These are phyloP conservation scores for Trissolcus brochymenae DNA, from an alignment of 2,888 invertebrate species.

Conservation along the genomic window DNA sequence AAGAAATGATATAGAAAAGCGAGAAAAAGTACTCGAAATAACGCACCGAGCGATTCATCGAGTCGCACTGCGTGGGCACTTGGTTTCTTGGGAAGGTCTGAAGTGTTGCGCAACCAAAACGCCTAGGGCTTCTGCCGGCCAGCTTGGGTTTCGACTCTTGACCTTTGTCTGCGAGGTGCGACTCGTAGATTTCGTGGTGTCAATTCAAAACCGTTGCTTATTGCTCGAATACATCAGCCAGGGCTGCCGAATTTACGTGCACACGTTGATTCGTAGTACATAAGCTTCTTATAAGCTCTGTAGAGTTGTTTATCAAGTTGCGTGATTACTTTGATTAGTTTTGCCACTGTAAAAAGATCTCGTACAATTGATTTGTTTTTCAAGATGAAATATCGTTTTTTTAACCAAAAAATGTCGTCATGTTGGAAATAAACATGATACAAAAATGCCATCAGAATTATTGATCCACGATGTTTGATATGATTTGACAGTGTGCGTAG, in stretches of 20 bases:
- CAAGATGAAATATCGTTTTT: no score
- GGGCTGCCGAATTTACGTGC: conserved; percentile 41
- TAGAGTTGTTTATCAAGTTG: not conserved
- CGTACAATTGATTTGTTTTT: no score
- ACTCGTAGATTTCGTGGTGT: conserved; percentile 17
- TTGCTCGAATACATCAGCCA: conserved; percentile 32
- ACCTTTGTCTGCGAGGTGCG: conserved; percentile 18
- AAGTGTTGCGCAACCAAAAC: conserved; percentile 3
- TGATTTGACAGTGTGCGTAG: conserved; percentile 39
- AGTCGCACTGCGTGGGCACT: conserved; percentile 12
- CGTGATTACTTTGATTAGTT: no score
- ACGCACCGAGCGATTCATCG: conserved; percentile 3
- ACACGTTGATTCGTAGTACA: conserved; percentile 13
- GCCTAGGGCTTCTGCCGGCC: not conserved
- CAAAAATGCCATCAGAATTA: not conserved
- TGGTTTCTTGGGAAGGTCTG: not conserved
- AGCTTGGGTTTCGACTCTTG: conserved; percentile 6
- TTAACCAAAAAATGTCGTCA: no score
- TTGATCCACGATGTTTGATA: conserved; percentile 18
- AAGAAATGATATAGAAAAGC: not conserved
- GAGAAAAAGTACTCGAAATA: conserved; percentile 14
- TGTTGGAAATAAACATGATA: no score
- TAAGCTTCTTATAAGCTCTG: no score
- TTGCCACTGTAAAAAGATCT: no score
- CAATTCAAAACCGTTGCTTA: conserved; percentile 36